Evolutionary conservation across 2,888 invertebrate genomes (phyloP), one percentile per base, ranked within the genome.

Genomic region (Apodemia hepburni): DNA sequence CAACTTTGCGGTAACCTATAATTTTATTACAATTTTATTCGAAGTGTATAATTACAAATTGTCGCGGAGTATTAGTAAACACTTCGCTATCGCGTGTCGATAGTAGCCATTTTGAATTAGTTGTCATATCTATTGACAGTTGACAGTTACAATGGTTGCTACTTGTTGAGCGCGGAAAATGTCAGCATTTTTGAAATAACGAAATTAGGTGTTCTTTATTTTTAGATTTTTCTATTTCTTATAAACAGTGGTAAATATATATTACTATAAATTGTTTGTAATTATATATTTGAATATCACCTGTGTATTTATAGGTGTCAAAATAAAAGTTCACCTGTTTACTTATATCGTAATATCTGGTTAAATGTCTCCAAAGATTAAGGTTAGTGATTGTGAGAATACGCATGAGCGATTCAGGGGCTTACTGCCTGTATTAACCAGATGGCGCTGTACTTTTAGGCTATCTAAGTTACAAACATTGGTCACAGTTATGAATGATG

Each of bases 51-150:
- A 75, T 70, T 74, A 72, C 73, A 73, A 75, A 73, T 75, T 70
- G 70, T 70, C 64, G 65, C 67, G 70, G 73, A 68, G 77, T 80
- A 79, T 83, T 78, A 73, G 77, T 78, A 75, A 79, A 77, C 72
- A 74, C 67, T 70, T 67, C 63, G 66, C 73, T 62, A 62, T 80
- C 76, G 82, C 83, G 80, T 84, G 84, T 75, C 75, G 71, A 68
- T 65, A 67, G 73, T 74, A 72, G 85, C 84, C 84, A 84, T 85
- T 81, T 85, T 85, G 78, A 72, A 74, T 73, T 69, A 69, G 69
- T 72, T 78, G 76, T 77, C 80, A 80, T 66, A 61, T 66, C 66
- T 70, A 74, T 72, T 74, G 73, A 74, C 70, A 70, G 68, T 69
- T 70, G 73, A 72, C 73, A 73, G 70, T 65, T 71, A 69, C 67